Evolutionary conservation across 2,797 vertebrate species (phyloP), one percentile per base, ranked within the genome.

Genomic region (Euphonia xanthogaster): DNA sequence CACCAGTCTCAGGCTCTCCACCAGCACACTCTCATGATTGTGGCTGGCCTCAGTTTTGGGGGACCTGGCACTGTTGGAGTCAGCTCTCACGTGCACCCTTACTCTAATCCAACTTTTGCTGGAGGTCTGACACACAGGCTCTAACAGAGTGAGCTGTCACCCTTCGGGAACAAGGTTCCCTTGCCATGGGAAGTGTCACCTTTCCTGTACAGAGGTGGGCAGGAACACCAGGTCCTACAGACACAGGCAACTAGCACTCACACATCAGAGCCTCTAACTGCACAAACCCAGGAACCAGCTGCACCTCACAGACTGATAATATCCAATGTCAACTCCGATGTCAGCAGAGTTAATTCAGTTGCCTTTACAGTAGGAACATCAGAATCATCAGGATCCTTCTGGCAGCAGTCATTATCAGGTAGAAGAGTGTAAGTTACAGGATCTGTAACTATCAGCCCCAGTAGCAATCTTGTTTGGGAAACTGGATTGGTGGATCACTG

Each of bases 221-320:
- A 80, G 28, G 24, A 79, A 51, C 17, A 19, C 2, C 3, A 1
- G 58, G 21, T 57, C 45, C 82, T 31, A 25, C 4, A n/a, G 31
- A 55, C 18, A n/a, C 23, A 47, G 8, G 35, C 28, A 62, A 66
- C 47, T 6, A 37, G 31, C 2, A 1, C 33, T 47, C 19, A 1
- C 28, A 51, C 28, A 23, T 42, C 25, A 35, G 15, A 60, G 53
- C 65, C 33, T 63, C 45, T 39, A 42, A 51, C 18, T 12, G 39
- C 63, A 31, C 0, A 0, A 51, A 60, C 23, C 11, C 14, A 31
- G 62, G 25, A 81, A 47, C 4, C 9, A 2, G n/a, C 10, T 75
- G 54, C 15, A 0, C 51, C 39, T 61, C 10, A 1, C 17, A 80
- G 33, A 35, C 8, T 62, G 24, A 2, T 54, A 85, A 72, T 25